These are phyloP conservation scores for Scaptomyza tumidula DNA, from an alignment of 2,888 invertebrate species.

Conservation along the genomic window DNA sequence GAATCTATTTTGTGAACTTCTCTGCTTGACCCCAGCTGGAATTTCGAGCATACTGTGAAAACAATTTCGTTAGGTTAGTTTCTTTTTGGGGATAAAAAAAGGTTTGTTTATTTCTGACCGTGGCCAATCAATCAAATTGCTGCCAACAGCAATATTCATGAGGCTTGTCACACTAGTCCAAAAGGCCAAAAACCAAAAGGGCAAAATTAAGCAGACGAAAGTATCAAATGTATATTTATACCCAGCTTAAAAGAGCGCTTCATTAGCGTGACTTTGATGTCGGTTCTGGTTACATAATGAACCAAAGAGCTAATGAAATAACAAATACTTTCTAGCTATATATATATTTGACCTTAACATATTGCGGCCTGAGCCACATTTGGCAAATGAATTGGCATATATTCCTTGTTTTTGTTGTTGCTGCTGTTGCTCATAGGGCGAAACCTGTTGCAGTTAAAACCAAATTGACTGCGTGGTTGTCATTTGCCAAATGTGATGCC, in stretches of 20 bases:
- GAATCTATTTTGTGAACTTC: conserved; percentile 41
- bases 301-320: conserved; percentile 23
- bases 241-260: conserved; percentile 47
- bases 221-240: conserved; percentile 59
- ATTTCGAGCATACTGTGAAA: conserved; percentile 65
- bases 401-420: conserved; percentile 11
- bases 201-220: conserved; percentile 45
- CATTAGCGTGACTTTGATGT: conserved; percentile 69
- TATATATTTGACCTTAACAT: conserved; percentile 62
- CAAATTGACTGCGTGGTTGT: conserved; percentile 36
- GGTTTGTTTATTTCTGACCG: conserved; percentile 59
- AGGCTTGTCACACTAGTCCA: conserved; percentile 34
- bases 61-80: conserved; percentile 61
- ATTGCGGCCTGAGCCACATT: conserved; percentile 34
- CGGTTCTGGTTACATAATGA: conserved; percentile 74
- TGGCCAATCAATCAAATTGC: conserved; percentile 71
- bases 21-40: conserved; percentile 53
- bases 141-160: conserved; percentile 27
- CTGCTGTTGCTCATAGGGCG: conserved; percentile 6
- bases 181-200: conserved; percentile 1
- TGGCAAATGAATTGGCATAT: conserved; percentile 53
- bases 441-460: conserved; percentile 32
- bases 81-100: conserved; percentile 24
- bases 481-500: conserved; percentile 48
- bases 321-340: conserved; percentile 68